Base-by-base conservation (phyloP, 2,113 vertebrate species). In the Apodemus sylvaticus region DNA sequence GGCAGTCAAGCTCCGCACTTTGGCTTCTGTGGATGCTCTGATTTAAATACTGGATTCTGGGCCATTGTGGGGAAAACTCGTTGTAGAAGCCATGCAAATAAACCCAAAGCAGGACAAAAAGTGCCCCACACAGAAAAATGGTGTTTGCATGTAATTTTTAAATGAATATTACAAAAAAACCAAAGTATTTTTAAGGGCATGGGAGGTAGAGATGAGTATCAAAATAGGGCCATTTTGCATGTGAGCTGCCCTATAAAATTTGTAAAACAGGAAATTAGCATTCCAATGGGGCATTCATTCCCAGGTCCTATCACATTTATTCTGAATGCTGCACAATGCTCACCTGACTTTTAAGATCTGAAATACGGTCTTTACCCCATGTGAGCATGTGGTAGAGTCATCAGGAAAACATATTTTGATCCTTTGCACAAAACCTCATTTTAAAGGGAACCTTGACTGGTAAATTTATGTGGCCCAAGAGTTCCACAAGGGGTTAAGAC, bases 401-500 rank as follows among this genome's bases (percentile, higher is more conserved):
- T 93, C 89, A 79, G 48, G 79, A 39, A 20, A 86, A 64, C 24
- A 12, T 2, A 31, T 66, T 77, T 53, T 12, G 26, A 55, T 48
- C 6, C 78, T 31, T 11, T 55, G 78, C 51, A 90, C 58, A 45
- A 20, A 12, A 5, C 24, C 34, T 92, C 19, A 34, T 16, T 89
- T 58, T 83, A 87, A 79, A 93, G 89, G 78, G 82, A 96, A 85
- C 0, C 66, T 31, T 0, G 0, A 64, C 42, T 73, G 81, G 76
- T 91, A 77, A 98, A 96, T 97, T 96, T 97, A 78, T 66, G 74
- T 86, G 95, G 86, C 22, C 7, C 90, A 70, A 79, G 76, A 83
- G 73, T 92, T 96, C 94, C 73, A 74, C 31, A 90, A 98, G 98
- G 89, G 98, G 98, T 98, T 98, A 98, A 98, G 98, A 96, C 95